Evolutionary conservation across 2,113 vertebrate genomes (phyloP), one percentile per base, ranked within the genome.

Genomic region (Sialia sialis): DNA sequence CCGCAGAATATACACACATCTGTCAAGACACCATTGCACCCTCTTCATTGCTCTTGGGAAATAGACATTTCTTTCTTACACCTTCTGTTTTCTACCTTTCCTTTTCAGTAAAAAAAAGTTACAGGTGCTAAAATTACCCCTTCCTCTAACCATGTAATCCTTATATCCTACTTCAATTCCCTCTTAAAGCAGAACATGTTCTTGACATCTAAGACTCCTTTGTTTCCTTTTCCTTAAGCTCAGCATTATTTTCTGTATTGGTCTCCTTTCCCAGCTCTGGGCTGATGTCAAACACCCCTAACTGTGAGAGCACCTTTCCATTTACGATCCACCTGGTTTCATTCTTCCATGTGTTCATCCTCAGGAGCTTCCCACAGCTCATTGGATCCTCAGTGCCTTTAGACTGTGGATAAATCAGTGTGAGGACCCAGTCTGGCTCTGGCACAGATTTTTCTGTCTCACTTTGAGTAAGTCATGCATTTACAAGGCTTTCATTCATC

Each of bases 41-140:
- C 4, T 68, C 64, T 58, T 51, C 9, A 1, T 84, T 70, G 12
- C 59, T 39, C 48, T 43, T 72, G 59, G 51, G 38, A 75, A 84
- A 22, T 0, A 64, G 13, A 30, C 10, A 54, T 2, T 0, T 32
- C 22, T 63, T 72, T 73, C 36, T 72, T 72, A 68, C 32, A 25
- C 6, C 9, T 72, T 68, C 23, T 68, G 5, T 27, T 68, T 59
- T 51, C 10, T 48, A 32, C 12, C 19, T 48, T 81, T 75, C 30
- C 16, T 63, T 84, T 73, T 52, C 62, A 80, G 12, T 5, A 67
- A 82, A 82, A 66, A 7, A 48, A 38, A 13, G 16, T 26, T 55
- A 14, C 34, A 84, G 16, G 14, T 64, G 21, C 36, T 62, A 72
- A 51, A 74, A 26, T 74, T 10, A 30, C 4, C 4, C 15, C 8